phyloP scores from a whole-genome alignment of 2,797 vertebrate genomes.

The Notoglanidium macrostoma region DNA sequence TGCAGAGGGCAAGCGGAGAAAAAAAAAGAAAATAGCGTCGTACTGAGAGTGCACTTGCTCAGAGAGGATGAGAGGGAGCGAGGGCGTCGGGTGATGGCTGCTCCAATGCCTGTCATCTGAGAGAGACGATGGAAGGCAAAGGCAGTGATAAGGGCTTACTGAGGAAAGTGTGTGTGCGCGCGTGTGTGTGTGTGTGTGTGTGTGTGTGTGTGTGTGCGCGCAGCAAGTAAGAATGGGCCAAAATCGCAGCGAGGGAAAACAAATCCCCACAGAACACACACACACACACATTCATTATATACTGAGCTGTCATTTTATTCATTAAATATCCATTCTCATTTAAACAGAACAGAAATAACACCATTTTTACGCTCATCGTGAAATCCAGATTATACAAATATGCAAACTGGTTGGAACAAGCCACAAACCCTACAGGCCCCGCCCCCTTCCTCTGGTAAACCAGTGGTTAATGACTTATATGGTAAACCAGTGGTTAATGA shows the following conservation, averaged over 20 bases:
- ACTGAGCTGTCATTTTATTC: too few relatives aligned
- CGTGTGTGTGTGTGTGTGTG: not conserved
- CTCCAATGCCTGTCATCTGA: not conserved
- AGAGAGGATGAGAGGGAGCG: not conserved
- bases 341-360: not conserved
- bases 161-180: not conserved
- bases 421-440: not conserved
- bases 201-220: not conserved
- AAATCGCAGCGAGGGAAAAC: not conserved
- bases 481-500: too few relatives aligned
- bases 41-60: not conserved
- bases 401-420: not conserved
- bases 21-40: too few relatives aligned
- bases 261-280: not conserved
- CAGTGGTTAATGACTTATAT: too few relatives aligned
- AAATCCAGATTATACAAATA: too few relatives aligned
- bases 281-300: not conserved
- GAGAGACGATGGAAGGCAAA: not conserved
- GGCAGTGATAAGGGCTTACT: constrained; percentile 16
- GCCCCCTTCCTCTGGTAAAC: not conserved
- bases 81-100: not conserved
- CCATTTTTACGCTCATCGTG: too few relatives aligned
- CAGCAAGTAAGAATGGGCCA: not conserved
- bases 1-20: not conserved
- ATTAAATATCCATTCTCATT: not conserved